phyloP scores from a whole-genome alignment of 2,888 invertebrate genomes.

The Cyclophora albipunctata region DNA sequence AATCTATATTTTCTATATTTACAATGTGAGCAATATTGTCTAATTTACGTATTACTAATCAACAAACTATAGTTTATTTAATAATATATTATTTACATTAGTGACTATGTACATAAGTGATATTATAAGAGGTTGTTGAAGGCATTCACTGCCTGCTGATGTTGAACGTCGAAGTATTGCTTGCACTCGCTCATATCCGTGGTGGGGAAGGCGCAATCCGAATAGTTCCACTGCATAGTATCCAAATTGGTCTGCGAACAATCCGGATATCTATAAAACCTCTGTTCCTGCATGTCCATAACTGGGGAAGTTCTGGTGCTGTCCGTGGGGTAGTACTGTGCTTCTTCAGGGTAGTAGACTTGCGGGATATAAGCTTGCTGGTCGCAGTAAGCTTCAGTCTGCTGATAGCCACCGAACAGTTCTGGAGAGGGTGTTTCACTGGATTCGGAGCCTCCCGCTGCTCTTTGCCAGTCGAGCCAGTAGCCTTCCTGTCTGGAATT shows the following conservation, averaged over 20 bases:
- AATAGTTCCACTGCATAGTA: constrained; percentile 57
- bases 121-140: constrained; percentile 57
- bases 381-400: constrained; percentile 56
- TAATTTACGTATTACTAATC: constrained; percentile 24
- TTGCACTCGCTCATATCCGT: constrained; percentile 49
- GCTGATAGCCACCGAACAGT: constrained; percentile 60
- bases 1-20: constrained; percentile 15
- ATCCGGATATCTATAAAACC: constrained; percentile 58
- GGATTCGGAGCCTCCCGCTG: constrained; percentile 58
- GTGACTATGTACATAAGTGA: constrained; percentile 31
- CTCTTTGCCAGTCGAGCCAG: constrained; percentile 75
- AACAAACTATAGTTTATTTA: constrained; percentile 33
- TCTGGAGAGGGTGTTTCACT: constrained; percentile 77
- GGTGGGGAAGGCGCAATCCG: constrained; percentile 52
- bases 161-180: constrained; percentile 53
- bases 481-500: constrained; percentile 77
- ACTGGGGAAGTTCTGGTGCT: constrained; percentile 50
- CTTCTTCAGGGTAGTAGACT: constrained; percentile 60
- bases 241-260: constrained; percentile 49
- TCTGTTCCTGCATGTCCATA: constrained; percentile 51
- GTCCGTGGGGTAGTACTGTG: constrained; percentile 55
- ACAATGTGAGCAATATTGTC: constrained; percentile 21
- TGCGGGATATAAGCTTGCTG: constrained; percentile 53
- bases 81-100: constrained; percentile 28
- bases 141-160: constrained; percentile 47